Base-by-base conservation (phyloP, 2,797 vertebrate genomes). In the Catamblyrhynchus diadema region DNA sequence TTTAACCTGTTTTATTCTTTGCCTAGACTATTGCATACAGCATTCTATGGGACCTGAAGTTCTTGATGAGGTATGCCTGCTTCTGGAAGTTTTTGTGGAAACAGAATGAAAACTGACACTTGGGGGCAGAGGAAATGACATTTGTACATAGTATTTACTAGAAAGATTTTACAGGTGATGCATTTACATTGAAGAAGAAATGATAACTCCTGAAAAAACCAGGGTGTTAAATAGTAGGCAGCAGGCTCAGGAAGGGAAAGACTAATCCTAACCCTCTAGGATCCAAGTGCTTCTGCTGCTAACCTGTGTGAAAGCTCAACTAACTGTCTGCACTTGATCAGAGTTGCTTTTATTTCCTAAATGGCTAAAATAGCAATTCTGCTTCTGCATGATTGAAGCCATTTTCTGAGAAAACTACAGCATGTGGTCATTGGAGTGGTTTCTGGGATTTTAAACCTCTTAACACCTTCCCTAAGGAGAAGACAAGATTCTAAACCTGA, bases 1-100 rank as follows among this genome's bases (percentile, higher is more conserved):
- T 81, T 54, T 88, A 89, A 92, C 23, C 86, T 84, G 70, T 94
- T 83, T 65, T 90, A 27, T 91, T 91, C 90, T 92, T 79, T 96
- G 73, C 42, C 37, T 97, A 99, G 99, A 99, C 99, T 17, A 98
- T 99, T 77, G 99, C 99, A 51, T 99, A 99, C 98, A 99, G 99
- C 98, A 99, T 99, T 97, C 98, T 99, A 95, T 99, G 99, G 99
- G 99, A 99, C 96, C 97, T 99, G 88, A 99, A 99, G 96, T 99
- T 99, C 98, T 96, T 99, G 98, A 99, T 99, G 99, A 99, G 99
- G 99, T 99, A 97, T 41, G 99, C 95, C 10, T 79, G 2, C 19
- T 54, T 81, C 35, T 37, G 24, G 14, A 61, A 60, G 19, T 47
- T 85, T 79, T 69, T 42, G 20, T 53, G 13, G 37, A 41, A 90